Conservation (phyloP, 2,113 vertebrate species). For the Heterotilapia buettikoferi region DNA sequence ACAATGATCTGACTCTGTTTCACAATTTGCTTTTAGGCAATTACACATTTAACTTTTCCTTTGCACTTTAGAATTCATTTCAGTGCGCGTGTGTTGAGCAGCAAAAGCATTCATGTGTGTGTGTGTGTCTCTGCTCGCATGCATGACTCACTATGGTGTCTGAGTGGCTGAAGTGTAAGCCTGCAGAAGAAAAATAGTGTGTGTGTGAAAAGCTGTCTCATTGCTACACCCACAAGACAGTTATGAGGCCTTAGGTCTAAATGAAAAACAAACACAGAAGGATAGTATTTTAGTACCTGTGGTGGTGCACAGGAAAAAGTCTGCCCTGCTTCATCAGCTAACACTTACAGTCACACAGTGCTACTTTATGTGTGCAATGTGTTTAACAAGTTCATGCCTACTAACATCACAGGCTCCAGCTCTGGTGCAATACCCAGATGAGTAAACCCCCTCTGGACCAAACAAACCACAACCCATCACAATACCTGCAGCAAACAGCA, state of each 20-base stretch:
- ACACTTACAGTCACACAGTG: background rate
- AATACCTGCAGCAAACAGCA: slow-evolving; percentile 56
- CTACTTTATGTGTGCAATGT: background rate
- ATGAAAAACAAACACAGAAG: slow-evolving; percentile 26
- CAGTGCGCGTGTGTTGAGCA: background rate
- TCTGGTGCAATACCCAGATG: slow-evolving; percentile 60
- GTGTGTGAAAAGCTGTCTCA: slow-evolving; percentile 13
- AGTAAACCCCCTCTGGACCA: slow-evolving; percentile 2
- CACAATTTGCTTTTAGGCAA: background rate
- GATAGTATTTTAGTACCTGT: background rate
- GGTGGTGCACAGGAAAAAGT: background rate
- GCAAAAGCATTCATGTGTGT: background rate
- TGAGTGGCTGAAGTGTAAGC: slow-evolving; percentile 8
- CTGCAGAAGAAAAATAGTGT: slow-evolving; percentile 2
- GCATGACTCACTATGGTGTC: slow-evolving; percentile 38
- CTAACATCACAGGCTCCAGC: slow-evolving; percentile 11
- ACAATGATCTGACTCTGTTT: background rate
- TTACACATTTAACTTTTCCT: background rate
- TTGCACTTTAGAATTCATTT: background rate
- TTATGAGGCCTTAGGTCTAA: background rate
- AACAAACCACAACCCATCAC: slow-evolving; percentile 55
- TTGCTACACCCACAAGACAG: background rate
- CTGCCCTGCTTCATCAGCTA: background rate
- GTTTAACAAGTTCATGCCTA: slow-evolving; percentile 16
- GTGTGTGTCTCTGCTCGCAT: background rate